Evolutionary conservation across 2,888 invertebrate genomes (phyloP), one percentile per base, ranked within the genome.

Genomic region (Pollenia griseotomentosa): DNA sequence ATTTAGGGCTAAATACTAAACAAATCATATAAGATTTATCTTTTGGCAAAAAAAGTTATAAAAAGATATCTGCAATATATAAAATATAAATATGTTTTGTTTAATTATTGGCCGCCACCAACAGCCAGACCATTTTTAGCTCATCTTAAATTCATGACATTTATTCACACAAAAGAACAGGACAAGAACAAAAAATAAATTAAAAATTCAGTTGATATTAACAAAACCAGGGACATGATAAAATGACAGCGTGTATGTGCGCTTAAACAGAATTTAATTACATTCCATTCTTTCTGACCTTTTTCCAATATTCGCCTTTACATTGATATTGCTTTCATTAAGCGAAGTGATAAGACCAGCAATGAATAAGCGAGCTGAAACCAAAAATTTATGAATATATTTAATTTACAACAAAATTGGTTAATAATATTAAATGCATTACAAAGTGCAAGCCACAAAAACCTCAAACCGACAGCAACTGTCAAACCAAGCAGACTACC

Each of bases 341-440:
- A 55, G 40, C 23, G 14, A 9, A 55, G 7, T 33, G 33, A 46
- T 9, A n/a, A n/a, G 10, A 1, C 44, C 19, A 19, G n/a, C 12
- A 65, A 74, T 48, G 44, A 53, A 19, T 51, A 8, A 78, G 4
- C 33, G 59, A 19, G 11, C 12, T 7, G 14, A 7, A 66, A 44
- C 70, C 10, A 23, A 63, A 71, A 63, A 53, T 71, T 33, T 61
- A 68, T 53, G 68, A 83, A 75, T 70, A 70, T 80, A 71, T 70
- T 68, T 63, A 83, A 77, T 83, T 83, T 77, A 53, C 53, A 68
- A 61, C 23, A 51, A 70, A 61, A 75, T 83, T 75, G 75, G 44
- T 63, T 70, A 83, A 83, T 68, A 70, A 77, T 61, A 68, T 46
- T 83, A 83, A 83, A 70, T 63, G 16, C 48, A 65, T 83, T 77